Percentiles rank a stretch among this genome's conserved stretches.
These are phyloP conservation scores for Drosophila picticornis DNA, from an alignment of 2,888 invertebrate genomes.

Conservation along the genomic window DNA sequence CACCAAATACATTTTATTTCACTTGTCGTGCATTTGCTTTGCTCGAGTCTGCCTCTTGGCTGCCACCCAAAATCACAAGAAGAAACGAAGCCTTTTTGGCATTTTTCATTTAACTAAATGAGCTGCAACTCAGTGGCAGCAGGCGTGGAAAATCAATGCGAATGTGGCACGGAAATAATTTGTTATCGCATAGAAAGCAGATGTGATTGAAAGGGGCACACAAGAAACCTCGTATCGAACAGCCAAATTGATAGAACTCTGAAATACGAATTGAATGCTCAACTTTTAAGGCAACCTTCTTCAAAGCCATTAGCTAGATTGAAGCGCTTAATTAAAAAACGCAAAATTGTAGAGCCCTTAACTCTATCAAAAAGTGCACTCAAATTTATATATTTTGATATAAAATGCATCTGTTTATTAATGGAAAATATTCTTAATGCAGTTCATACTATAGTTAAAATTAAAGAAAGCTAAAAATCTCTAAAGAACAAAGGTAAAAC, in stretches of 20 bases:
- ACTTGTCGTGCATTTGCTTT: slow-evolving; percentile 72
- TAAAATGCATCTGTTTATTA: not conserved
- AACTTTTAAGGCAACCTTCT: not conserved
- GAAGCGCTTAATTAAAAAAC: slow-evolving; percentile 46
- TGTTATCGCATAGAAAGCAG: slow-evolving; percentile 67
- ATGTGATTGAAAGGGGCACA: slow-evolving; percentile 51
- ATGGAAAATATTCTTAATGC: not conserved
- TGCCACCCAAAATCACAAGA: slow-evolving; percentile 55
- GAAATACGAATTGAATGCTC: slow-evolving; percentile 15
- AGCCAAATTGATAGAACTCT: slow-evolving; percentile 19
- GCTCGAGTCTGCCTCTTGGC: slow-evolving; percentile 57
- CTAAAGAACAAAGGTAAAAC: not conserved
- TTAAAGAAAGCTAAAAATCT: not conserved
- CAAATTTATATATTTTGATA: too few species aligned
- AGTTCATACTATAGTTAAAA: not conserved
- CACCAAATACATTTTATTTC: slow-evolving; percentile 60
- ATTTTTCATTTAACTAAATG: slow-evolving; percentile 72
- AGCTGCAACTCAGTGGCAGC: slow-evolving; percentile 45
- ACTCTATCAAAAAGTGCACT: not conserved
- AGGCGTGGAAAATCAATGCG: slow-evolving; percentile 64
- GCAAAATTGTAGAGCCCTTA: not conserved
- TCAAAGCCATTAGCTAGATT: slow-evolving; percentile 46
- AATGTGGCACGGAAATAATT: slow-evolving; percentile 74
- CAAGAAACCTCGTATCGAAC: slow-evolving; percentile 2
- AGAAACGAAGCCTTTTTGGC: slow-evolving; percentile 48